phyloP scores from a whole-genome alignment of 2,113 vertebrate species.

The Pomatorhinus ruficollis region DNA sequence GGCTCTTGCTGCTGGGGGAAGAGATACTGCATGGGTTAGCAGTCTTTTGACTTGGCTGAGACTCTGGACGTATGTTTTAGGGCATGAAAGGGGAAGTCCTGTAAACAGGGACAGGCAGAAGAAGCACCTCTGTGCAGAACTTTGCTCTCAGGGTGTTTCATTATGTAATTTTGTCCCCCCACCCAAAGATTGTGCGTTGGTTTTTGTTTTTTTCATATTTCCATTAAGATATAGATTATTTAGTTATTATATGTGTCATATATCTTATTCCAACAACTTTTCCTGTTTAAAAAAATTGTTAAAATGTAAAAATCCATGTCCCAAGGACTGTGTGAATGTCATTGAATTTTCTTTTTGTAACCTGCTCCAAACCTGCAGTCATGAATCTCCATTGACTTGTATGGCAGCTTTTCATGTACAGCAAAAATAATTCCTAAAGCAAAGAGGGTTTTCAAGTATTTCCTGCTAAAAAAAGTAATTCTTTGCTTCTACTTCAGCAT shows the following conservation, averaged over 20 bases:
- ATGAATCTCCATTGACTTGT: neutral
- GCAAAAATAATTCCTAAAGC: neutral
- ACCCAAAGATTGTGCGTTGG: rapidly evolving
- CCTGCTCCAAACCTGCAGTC: neutral
- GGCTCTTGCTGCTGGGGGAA: neutral
- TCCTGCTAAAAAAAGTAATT: neutral
- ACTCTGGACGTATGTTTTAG: neutral
- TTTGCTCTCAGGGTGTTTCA: neutral
- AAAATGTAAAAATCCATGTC: neutral
- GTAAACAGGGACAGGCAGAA: neutral
- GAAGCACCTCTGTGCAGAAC: neutral
- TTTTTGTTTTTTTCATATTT: neutral
- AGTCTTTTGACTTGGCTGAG: neutral
- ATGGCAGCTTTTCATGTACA: neutral
- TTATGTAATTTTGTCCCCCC: neutral
- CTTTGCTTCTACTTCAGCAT: neutral
- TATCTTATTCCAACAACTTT: neutral
- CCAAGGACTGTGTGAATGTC: neutral
- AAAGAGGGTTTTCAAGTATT: neutral
- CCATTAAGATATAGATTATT: neutral
- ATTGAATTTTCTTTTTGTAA: neutral
- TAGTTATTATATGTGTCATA: neutral
- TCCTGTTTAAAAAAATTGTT: neutral
- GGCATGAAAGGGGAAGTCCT: neutral
- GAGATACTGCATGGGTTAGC: neutral